Evolutionary conservation across 2,888 invertebrate species (phyloP).

Genomic region (Physocephala rufipes): DNA sequence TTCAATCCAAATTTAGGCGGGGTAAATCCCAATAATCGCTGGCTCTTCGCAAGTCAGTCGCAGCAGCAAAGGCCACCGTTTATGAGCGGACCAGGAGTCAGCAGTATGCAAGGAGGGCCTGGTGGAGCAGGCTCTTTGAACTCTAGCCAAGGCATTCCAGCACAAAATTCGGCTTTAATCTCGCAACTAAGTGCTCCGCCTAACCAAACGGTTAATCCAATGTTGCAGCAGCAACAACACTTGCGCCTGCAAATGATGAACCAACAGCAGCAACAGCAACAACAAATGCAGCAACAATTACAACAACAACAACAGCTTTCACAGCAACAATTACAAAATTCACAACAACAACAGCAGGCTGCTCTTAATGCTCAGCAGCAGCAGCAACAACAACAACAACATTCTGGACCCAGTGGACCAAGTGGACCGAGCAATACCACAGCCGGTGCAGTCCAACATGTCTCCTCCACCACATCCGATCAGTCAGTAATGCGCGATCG

Average conservation of each 20-base stretch:
- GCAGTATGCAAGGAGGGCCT: constrained; percentile 42
- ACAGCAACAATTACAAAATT: constrained; percentile 50
- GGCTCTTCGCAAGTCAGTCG: constrained; percentile 54
- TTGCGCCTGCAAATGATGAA: constrained; percentile 61
- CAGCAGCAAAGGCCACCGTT: constrained; percentile 46
- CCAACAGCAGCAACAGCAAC: constrained; percentile 65
- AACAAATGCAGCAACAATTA: constrained; percentile 56
- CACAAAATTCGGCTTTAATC: constrained; percentile 69
- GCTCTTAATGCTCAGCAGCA: constrained; percentile 44
- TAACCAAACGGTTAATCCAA: constrained; percentile 59
- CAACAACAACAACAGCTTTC: constrained; percentile 59
- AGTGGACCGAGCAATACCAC: constrained; percentile 21
- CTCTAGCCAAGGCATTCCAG: constrained; percentile 55
- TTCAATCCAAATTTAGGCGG: constrained; percentile 57
- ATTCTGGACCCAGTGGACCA: constrained; percentile 41
- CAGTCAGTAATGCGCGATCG: constrained; percentile 52
- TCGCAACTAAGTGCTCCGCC: constrained; percentile 73
- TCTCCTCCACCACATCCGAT: constrained; percentile 42
- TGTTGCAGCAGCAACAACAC: constrained; percentile 56
- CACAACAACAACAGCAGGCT: constrained; percentile 38
- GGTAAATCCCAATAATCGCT: constrained; percentile 55
- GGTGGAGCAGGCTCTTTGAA: constrained; percentile 37
- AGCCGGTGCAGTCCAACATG: constrained; percentile 30
- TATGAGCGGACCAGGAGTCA: constrained; percentile 44
- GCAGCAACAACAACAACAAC: constrained; percentile 53